Evolutionary conservation across 1,140 invertebrate genomes (phyloP).

Genomic region (Aethina tumida): DNA sequence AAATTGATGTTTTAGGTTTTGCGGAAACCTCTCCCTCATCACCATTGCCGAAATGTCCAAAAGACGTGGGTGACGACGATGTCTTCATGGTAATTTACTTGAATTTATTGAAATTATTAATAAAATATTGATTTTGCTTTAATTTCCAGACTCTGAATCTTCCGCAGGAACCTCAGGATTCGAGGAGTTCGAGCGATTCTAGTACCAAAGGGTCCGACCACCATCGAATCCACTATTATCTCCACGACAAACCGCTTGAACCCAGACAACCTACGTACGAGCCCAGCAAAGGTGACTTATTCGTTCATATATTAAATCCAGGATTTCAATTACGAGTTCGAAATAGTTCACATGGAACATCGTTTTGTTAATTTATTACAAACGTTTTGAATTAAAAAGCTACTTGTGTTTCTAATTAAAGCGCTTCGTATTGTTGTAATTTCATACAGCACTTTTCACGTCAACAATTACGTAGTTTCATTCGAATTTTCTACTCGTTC

Average conservation of each 20-base stretch:
- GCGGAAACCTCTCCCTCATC: constrained; percentile 34
- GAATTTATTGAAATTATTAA: background rate
- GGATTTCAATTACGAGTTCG: no score
- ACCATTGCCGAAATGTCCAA: constrained; percentile 42
- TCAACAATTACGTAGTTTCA: no score
- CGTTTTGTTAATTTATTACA: no score
- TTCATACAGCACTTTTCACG: no score
- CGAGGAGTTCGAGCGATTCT: constrained; percentile 53
- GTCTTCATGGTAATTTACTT: constrained; percentile 78
- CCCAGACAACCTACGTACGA: constrained; percentile 29
- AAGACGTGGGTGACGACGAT: constrained; percentile 70
- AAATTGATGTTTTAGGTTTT: constrained; percentile 30
- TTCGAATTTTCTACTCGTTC: no score
- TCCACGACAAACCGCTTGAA: constrained; percentile 26
- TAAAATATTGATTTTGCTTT: constrained; percentile 4
- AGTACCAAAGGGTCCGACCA: constrained; percentile 37
- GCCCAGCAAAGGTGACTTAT: constrained; percentile 25
- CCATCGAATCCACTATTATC: constrained; percentile 31
- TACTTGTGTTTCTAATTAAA: no score
- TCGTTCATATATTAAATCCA: no score
- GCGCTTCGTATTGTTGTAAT: no score
- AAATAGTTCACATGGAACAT: no score
- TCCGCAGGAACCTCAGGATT: constrained; percentile 58
- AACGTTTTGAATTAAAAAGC: no score
- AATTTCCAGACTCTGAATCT: constrained; percentile 63